phyloP scores from a whole-genome alignment of 2,797 vertebrate genomes.

The Graptemys geographica region DNA sequence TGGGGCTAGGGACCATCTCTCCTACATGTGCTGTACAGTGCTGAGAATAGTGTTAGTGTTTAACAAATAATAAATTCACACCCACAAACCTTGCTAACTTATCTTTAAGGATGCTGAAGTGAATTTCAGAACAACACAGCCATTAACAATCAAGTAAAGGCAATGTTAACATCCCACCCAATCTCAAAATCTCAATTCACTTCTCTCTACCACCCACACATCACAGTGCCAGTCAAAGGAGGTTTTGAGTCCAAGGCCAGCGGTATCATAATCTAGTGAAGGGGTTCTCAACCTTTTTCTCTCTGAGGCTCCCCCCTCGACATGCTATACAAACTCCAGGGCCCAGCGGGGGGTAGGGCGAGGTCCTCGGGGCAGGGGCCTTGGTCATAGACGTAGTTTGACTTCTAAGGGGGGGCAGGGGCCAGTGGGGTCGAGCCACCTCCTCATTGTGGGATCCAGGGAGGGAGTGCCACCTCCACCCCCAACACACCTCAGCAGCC shows the following conservation, averaged over 20 bases:
- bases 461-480: too few relatives aligned
- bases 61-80: not conserved
- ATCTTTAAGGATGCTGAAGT: not conserved
- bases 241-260: not conserved
- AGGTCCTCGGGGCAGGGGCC: too few relatives aligned
- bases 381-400: too few relatives aligned
- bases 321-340: too few relatives aligned
- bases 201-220: not conserved
- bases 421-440: too few relatives aligned
- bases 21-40: not conserved
- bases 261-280: not conserved
- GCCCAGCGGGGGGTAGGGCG: too few relatives aligned
- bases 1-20: not conserved
- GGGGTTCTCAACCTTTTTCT: too few relatives aligned
- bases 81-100: not conserved
- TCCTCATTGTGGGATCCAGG: too few relatives aligned
- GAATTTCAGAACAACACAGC: not conserved
- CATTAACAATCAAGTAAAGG: conserved; percentile 1
- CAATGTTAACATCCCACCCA: not conserved
- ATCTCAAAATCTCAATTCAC: not conserved
- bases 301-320: too few relatives aligned
- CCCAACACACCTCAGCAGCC: too few relatives aligned
- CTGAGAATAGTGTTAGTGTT: not conserved
- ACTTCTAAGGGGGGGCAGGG: too few relatives aligned
- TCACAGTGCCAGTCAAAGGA: not conserved